Evolutionary conservation across 2,888 invertebrate species (phyloP), one percentile per base, ranked within the genome.

Genomic region (Miltochrista miniata): DNA sequence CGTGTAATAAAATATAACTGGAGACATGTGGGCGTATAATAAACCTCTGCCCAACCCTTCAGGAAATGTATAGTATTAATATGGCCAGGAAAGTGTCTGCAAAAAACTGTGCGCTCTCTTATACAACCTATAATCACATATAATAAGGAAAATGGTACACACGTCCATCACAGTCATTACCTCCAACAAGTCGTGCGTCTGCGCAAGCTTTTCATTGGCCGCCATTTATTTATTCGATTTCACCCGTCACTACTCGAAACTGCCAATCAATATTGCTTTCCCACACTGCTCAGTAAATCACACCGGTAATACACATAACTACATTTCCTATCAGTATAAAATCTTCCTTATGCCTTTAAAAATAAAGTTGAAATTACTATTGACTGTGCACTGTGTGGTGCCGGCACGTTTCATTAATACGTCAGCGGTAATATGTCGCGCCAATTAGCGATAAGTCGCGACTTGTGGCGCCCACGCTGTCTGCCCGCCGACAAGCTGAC

Each of bases 391-490:
- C 34, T 14, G 35, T 44, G 41, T 24, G 7, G 12, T n/a, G 1
- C 31, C 47, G 36, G 49, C 39, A 36, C 33, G 40, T 50, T 65
- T 70, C 70, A 70, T 70, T 70, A 72, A 61, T 67, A 72, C 61
- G 48, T 54, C 37, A 48, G n/a, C 59, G 68, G 64, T 70, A 71
- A 72, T 64, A 59, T 58, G 59, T 45, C 53, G 47, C 34, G 43
- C 49, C 73, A 68, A 68, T 72, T 71, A 71, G 50, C 71, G 59
- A 38, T 31, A 34, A n/a, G 51, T 45, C 51, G 55, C 59, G 66
- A 72, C 50, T 48, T 36, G 57, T 45, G 53, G 53, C 62, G 50
- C 59, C 68, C 64, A 61, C 68, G 57, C 54, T 29, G 58, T 45
- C 56, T 54, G 45, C 43, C 51, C 10, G 31, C 11, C 51, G 31